These are phyloP conservation scores for Onychostoma macrolepis DNA, from an alignment of 2,113 vertebrate genomes.

Conservation along the genomic window DNA sequence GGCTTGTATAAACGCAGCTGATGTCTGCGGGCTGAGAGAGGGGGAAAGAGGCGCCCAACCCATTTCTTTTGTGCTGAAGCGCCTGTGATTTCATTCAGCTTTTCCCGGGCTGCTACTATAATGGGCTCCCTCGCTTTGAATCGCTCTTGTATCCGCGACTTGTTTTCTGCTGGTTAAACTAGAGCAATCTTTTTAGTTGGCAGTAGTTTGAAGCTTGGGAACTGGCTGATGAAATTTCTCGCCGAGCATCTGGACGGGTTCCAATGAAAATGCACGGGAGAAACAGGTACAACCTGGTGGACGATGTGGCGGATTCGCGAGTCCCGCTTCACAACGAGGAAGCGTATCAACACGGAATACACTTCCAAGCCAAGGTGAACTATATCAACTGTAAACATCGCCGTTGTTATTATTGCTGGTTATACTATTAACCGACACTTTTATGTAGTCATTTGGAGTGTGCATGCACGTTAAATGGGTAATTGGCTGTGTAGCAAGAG, in stretches of 20 bases:
- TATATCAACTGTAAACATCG: background rate
- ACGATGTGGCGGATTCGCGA: slow-evolving; percentile 86
- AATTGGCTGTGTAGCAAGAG: background rate
- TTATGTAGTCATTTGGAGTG: background rate
- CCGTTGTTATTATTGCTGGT: background rate
- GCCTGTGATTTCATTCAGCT: slow-evolving; percentile 49
- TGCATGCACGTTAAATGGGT: background rate
- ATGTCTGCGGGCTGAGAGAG: background rate
- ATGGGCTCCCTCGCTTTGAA: slow-evolving; percentile 11
- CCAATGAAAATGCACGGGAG: slow-evolving; percentile 77
- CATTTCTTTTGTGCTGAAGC: slow-evolving; percentile 61
- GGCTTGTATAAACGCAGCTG: background rate
- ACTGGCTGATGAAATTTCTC: slow-evolving; percentile 10
- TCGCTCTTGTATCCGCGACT: slow-evolving; percentile 20
- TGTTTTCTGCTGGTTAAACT: slow-evolving; percentile 44
- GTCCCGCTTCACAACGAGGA: slow-evolving; percentile 90
- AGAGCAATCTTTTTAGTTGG: background rate
- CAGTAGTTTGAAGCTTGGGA: background rate
- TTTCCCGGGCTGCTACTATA: slow-evolving; percentile 24
- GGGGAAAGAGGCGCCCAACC: slow-evolving; percentile 53
- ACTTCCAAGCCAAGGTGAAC: slow-evolving; percentile 91
- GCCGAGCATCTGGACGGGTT: background rate
- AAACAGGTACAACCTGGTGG: slow-evolving; percentile 93
- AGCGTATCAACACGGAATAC: slow-evolving; percentile 89
- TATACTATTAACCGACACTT: background rate